Percentiles rank a stretch among this genome's conserved stretches.
These are phyloP conservation scores for Hermaeophaga mercurialis DNA, from an alignment of 2,888 invertebrate genomes.

Conservation along the genomic window DNA sequence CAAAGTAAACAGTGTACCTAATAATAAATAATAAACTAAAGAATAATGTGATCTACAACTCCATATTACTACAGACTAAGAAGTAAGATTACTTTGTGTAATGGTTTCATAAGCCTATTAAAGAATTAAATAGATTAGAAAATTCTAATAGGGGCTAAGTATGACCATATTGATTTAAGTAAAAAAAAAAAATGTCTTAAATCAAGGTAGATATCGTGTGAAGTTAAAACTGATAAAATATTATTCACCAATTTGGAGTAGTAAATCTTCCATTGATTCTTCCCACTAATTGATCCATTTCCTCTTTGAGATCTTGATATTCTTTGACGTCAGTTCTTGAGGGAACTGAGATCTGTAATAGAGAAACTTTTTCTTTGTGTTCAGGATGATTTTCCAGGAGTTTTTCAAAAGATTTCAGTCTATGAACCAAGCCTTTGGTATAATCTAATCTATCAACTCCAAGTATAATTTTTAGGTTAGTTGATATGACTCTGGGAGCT, in stretches of 20 bases:
- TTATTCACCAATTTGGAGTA: conserved; percentile 77
- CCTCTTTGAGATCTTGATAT: conserved; percentile 87
- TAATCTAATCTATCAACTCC: conserved; percentile 91
- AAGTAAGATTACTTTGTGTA: no score
- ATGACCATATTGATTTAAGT: no score
- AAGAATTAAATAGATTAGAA: no score
- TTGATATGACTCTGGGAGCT: conserved; percentile 66
- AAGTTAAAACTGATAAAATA: background rate
- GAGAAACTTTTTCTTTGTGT: conserved; percentile 80
- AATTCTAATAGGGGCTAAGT: no score
- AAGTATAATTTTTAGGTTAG: conserved; percentile 79
- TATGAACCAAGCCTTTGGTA: conserved; percentile 86
- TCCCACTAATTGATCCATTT: conserved; percentile 88
- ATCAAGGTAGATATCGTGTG: no score
- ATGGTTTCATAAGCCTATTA: no score
- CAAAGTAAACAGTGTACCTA: no score
- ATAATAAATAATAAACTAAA: no score
- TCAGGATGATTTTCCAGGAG: conserved; percentile 83
- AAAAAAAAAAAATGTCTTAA: no score
- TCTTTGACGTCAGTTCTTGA: conserved; percentile 89
- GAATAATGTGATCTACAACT: no score
- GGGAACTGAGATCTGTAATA: conserved; percentile 86
- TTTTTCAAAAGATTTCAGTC: conserved; percentile 81
- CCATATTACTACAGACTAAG: no score
- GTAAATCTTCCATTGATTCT: conserved; percentile 88